These are phyloP conservation scores for Salmo trutta DNA, from an alignment of 2,797 vertebrate species.

Conservation along the genomic window DNA sequence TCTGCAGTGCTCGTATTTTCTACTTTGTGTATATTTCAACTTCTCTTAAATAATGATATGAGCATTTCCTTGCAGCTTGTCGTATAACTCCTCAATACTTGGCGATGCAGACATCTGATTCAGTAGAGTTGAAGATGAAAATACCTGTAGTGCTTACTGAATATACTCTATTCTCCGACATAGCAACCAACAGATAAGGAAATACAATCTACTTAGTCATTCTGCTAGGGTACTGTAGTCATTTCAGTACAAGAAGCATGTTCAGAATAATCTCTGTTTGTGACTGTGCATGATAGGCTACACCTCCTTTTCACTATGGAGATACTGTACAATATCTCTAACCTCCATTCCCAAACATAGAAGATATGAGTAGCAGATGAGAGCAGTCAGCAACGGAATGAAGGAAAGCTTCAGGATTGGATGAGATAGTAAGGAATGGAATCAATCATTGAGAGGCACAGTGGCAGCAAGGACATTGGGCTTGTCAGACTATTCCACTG, in stretches of 20 bases:
- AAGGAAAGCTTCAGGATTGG: constrained; percentile 35
- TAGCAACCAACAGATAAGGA: neutral
- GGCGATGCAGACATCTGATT: neutral
- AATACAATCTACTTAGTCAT: neutral
- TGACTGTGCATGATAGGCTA: constrained; percentile 23
- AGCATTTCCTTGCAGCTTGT: neutral
- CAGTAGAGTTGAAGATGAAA: neutral
- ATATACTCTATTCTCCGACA: neutral
- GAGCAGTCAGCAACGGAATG: constrained; percentile 23
- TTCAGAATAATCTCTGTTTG: neutral
- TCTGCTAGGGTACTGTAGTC: neutral
- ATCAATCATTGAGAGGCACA: constrained; percentile 50
- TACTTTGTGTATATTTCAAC: neutral
- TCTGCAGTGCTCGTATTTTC: neutral
- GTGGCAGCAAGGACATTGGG: constrained; percentile 51
- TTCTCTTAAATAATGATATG: neutral
- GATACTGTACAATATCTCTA: neutral
- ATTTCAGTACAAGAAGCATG: neutral
- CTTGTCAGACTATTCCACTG: constrained; percentile 47
- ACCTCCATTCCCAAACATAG: constrained; percentile 15
- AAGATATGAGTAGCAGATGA: constrained; percentile 48
- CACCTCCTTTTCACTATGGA: neutral
- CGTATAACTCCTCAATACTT: neutral
- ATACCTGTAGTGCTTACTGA: neutral
- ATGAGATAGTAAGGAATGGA: constrained; percentile 55